phyloP scores from a whole-genome alignment of 2,888 invertebrate species.

The Julus scanicus region DNA sequence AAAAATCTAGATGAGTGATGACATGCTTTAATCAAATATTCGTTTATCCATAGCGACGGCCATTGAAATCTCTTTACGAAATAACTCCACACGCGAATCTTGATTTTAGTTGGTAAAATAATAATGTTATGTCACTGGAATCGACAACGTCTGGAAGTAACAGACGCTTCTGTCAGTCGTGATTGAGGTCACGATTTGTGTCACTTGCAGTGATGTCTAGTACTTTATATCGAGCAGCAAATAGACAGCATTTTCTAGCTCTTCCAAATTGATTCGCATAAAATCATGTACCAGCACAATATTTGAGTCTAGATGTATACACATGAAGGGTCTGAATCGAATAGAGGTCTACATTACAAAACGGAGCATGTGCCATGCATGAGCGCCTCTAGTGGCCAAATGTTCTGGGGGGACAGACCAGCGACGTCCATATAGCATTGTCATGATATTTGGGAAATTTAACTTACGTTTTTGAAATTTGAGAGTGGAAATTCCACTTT shows the following conservation, averaged over 20 bases:
- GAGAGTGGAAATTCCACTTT: no score
- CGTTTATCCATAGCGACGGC: neutral
- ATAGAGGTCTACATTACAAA: no score
- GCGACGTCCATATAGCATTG: no score
- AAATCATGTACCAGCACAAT: no score
- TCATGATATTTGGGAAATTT: no score
- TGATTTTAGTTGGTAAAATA: neutral
- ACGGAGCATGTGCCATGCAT: no score
- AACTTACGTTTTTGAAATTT: no score
- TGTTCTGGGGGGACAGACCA: no score
- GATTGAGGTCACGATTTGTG: constrained; percentile 16
- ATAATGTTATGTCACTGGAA: neutral
- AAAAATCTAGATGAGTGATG: constrained; percentile 23
- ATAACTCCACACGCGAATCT: neutral
- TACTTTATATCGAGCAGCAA: neutral
- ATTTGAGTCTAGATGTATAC: no score
- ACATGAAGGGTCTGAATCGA: no score
- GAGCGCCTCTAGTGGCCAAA: no score
- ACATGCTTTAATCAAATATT: neutral
- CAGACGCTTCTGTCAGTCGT: neutral
- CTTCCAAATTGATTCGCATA: neutral
- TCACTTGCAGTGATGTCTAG: neutral
- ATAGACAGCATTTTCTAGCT: neutral
- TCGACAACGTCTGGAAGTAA: neutral
- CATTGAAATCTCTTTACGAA: neutral